Percentiles rank a stretch among this genome's conserved stretches.
Evolutionary conservation across 2,888 invertebrate genomes (phyloP).

Genomic region (Chrysomela aeneicollis): DNA sequence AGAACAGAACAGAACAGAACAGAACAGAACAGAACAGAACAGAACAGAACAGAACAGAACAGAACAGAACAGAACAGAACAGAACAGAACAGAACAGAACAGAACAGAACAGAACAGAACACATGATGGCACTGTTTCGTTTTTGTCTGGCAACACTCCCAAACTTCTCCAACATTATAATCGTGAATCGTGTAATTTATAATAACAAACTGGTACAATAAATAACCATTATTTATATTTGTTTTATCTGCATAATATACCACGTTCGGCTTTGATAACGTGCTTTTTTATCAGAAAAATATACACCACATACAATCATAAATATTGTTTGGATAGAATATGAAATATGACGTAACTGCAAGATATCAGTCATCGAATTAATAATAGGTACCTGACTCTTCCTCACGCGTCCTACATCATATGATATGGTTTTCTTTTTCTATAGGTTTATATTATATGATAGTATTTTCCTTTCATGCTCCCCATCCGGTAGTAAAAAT

Average conservation of each 20-base stretch:
- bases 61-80: no score
- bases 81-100: no score
- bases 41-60: no score
- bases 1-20: no score
- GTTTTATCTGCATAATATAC: background rate
- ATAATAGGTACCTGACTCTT: background rate
- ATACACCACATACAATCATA: background rate
- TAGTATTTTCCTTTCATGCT: background rate
- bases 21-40: no score
- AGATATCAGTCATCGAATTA: background rate
- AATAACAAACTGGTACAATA: no score
- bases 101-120: no score
- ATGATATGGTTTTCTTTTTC: background rate
- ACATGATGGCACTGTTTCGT: no score
- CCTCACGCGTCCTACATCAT: background rate
- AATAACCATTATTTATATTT: no score
- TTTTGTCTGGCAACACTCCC: no score
- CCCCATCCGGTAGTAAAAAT: background rate
- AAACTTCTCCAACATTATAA: no score
- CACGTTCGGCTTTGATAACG: background rate
- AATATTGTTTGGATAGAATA: background rate
- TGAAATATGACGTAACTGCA: slow-evolving; percentile 1
- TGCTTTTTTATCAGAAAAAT: background rate
- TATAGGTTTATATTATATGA: background rate
- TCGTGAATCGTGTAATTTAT: no score